phyloP scores from a whole-genome alignment of 2,113 vertebrate species.

The Urocynchramus pylzowi region DNA sequence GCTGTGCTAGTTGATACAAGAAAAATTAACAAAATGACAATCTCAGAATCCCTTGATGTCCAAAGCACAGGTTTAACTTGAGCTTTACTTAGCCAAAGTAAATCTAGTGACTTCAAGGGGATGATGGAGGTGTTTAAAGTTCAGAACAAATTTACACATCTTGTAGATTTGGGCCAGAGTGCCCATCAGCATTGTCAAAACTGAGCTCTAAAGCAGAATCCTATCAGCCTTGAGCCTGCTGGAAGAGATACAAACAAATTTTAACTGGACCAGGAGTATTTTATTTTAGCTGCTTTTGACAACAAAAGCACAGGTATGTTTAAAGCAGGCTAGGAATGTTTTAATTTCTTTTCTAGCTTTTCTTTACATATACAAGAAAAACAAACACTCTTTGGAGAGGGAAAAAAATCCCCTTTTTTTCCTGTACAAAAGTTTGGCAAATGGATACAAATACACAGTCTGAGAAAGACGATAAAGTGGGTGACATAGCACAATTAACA shows the following conservation, averaged over 20 bases:
- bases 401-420: neutral
- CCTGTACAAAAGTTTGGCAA: neutral
- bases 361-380: neutral
- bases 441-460: constrained; percentile 9
- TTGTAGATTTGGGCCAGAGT: neutral
- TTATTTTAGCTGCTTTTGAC: neutral
- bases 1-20: neutral
- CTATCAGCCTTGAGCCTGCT: rapidly evolving
- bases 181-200: neutral
- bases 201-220: neutral
- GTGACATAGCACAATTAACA: constrained; percentile 28
- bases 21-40: neutral
- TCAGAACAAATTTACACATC: neutral
- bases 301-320: neutral
- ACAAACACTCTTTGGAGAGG: neutral
- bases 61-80: neutral
- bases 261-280: neutral
- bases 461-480: neutral
- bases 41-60: neutral
- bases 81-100: neutral
- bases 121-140: neutral
- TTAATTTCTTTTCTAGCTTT: neutral
- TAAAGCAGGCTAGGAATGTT: neutral
- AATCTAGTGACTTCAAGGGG: neutral
- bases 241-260: neutral